Conservation (phyloP, 2,888 invertebrate genomes). For the Poecilus cupreus region DNA sequence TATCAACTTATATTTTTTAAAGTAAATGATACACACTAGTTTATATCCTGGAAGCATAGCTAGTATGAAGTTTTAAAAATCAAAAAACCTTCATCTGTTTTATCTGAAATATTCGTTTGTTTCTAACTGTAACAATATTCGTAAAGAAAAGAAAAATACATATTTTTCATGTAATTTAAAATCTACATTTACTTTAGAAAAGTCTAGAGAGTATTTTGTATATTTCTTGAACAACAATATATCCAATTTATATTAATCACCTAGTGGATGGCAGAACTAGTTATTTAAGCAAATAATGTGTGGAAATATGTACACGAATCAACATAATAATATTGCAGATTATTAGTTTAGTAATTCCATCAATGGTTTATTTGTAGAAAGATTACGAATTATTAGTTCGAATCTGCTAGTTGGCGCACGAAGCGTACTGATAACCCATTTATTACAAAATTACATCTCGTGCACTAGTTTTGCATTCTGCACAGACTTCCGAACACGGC, state of each 20-base stretch:
- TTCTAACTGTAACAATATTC: too few relatives aligned
- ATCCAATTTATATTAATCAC: constrained; percentile 13
- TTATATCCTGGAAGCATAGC: too few relatives aligned
- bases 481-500: neutral
- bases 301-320: constrained; percentile 10
- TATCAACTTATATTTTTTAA: too few relatives aligned
- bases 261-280: constrained; percentile 15
- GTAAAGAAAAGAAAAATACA: too few relatives aligned
- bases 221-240: neutral
- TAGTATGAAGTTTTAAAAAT: too few relatives aligned
- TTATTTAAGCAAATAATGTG: constrained; percentile 21
- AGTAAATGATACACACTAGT: too few relatives aligned
- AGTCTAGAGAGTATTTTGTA: neutral
- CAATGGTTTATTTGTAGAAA: constrained; percentile 34
- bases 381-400: constrained; percentile 21
- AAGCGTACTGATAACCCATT: constrained; percentile 20
- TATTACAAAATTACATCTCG: constrained; percentile 37
- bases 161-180: too few relatives aligned
- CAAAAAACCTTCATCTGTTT: too few relatives aligned
- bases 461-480: constrained; percentile 22
- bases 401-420: constrained; percentile 15
- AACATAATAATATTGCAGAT: constrained; percentile 27
- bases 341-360: constrained; percentile 11
- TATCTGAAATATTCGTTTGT: too few relatives aligned
- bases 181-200: too few relatives aligned